phyloP scores from a whole-genome alignment of 64 coral and sea anemone genomes.

The Porites australiensis region DNA sequence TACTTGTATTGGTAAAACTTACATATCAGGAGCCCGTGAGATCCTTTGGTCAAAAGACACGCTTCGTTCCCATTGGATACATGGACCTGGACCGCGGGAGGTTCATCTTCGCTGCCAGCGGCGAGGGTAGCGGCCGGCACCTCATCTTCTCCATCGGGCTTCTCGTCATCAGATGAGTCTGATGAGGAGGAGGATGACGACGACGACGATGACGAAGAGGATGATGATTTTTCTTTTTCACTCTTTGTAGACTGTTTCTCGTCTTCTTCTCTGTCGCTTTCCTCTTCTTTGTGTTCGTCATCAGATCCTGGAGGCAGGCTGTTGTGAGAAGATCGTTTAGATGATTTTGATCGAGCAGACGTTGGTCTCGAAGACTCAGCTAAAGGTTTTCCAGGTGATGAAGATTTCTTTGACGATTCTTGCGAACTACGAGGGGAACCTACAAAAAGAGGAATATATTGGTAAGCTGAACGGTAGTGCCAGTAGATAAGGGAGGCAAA shows the following conservation, averaged over 20 bases:
- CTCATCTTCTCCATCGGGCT: not conserved
- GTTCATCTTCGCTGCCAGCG: conserved; percentile 55
- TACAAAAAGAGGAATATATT: not conserved
- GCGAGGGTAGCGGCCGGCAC: not conserved
- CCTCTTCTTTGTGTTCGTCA: not conserved
- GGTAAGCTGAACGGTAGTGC: not conserved
- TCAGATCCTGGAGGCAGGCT: conserved; percentile 9
- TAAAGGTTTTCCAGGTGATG: conserved; percentile 11
- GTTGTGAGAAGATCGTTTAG: conserved; percentile 8
- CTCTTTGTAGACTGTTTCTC: conserved; percentile 67
- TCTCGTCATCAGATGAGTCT: not conserved
- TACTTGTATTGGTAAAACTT: conserved; percentile 10
- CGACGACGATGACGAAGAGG: conserved; percentile 47
- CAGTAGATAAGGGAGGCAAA: no score
- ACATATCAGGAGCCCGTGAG: conserved; percentile 98
- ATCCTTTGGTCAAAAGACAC: conserved; percentile 95
- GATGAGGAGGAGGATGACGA: conserved; percentile 65
- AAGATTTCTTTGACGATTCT: conserved; percentile 63
- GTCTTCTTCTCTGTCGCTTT: not conserved
- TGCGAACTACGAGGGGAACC: conserved; percentile 41
- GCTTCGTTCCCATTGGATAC: conserved; percentile 88
- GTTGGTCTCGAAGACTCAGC: conserved; percentile 1
- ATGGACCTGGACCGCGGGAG: conserved; percentile 81
- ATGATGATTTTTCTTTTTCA: not conserved
- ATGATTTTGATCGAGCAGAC: conserved; percentile 4